These are phyloP conservation scores for Pogonomyrmex barbatus DNA, from an alignment of 1,140 invertebrate genomes.

Conservation along the genomic window DNA sequence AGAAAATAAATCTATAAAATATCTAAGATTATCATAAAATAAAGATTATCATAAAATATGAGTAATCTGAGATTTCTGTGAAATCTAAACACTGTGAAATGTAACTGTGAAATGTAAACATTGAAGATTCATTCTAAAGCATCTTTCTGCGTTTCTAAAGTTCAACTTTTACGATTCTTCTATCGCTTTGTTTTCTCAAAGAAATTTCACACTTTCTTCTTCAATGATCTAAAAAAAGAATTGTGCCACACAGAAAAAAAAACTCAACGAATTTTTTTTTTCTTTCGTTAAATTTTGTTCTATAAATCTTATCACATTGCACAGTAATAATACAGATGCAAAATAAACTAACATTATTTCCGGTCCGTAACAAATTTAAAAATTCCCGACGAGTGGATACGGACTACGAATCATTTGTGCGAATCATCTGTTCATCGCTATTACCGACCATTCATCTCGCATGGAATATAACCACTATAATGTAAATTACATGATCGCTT, in stretches of 20 bases:
- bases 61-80: background rate
- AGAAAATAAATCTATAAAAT: background rate
- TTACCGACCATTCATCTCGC: conserved; percentile 1
- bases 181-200: background rate
- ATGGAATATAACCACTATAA: conserved; percentile 7
- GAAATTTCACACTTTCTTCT: background rate
- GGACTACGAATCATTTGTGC: background rate
- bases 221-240: background rate
- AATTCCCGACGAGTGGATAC: background rate
- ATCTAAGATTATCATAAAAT: background rate
- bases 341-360: background rate
- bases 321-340: background rate
- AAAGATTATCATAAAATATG: background rate
- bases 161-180: background rate
- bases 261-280: background rate
- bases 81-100: background rate
- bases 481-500: conserved; percentile 4
- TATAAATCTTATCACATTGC: background rate
- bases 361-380: background rate
- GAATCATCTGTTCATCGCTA: background rate
- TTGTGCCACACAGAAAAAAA: background rate
- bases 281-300: background rate
- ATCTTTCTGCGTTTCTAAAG: background rate
- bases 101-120: background rate
- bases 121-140: background rate